Conservation (phyloP, 2,113 vertebrate species). For the Podilymbus podiceps region DNA sequence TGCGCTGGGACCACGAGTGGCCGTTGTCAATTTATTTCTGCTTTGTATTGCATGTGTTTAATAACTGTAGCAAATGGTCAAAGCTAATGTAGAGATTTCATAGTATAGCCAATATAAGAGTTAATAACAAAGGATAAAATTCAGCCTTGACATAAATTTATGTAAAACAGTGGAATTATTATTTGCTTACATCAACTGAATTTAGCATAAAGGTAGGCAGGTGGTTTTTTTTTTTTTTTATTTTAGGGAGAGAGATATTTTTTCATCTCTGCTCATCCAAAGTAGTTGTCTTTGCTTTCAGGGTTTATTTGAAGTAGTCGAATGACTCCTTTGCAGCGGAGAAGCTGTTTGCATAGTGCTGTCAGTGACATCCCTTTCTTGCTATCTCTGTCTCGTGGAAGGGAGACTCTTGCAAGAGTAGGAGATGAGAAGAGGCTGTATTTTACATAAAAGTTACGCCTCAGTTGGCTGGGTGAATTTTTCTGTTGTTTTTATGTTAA, state of each 20-base stretch:
- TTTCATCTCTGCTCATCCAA: neutral
- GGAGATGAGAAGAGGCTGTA: neutral
- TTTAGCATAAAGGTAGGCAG: neutral
- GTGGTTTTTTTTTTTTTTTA: too few relatives aligned
- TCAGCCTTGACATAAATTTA: neutral
- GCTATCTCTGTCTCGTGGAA: neutral
- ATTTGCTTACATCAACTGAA: neutral
- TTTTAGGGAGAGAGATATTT: neutral
- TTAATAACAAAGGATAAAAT: neutral
- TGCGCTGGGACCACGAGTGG: neutral
- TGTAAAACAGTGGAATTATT: neutral
- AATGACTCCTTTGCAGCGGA: neutral
- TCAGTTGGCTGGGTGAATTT: neutral
- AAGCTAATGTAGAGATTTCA: neutral
- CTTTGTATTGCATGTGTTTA: neutral
- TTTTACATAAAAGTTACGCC: neutral
- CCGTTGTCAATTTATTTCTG: fast-evolving
- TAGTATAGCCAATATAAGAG: neutral
- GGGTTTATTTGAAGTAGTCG: neutral
- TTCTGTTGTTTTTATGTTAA: neutral
- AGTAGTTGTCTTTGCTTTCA: neutral
- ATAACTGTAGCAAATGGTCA: neutral
- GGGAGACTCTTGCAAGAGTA: neutral
- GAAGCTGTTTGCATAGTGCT: neutral
- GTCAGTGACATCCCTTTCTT: neutral